Conservation (phyloP, 1,140 invertebrate genomes). For the Bombus polaris region DNA sequence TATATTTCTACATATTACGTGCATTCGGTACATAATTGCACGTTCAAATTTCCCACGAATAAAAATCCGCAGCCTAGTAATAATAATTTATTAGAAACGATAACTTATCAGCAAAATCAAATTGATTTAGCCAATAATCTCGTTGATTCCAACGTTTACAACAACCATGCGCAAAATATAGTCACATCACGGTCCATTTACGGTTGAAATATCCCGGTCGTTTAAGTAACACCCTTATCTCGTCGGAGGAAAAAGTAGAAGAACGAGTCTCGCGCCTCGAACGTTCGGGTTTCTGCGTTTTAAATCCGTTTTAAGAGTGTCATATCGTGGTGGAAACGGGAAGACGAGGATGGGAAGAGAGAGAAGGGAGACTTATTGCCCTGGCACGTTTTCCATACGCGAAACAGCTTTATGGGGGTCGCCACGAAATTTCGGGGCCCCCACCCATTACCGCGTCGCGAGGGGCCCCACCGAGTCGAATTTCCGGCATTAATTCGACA, state of each 20-base stretch:
- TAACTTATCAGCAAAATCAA: neutral
- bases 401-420: slow-evolving; percentile 66
- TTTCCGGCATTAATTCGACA: slow-evolving; percentile 79
- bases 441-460: slow-evolving; percentile 55
- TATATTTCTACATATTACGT: too few relatives aligned
- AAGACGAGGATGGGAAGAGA: neutral
- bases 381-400: slow-evolving; percentile 68
- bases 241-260: slow-evolving; percentile 22
- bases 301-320: slow-evolving; percentile 39
- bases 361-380: slow-evolving; percentile 49
- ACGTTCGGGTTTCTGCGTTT: slow-evolving; percentile 57
- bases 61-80: neutral
- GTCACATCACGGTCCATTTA: neutral
- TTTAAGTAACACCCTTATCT: slow-evolving; percentile 18
- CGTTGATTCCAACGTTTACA: neutral
- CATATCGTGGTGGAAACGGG: slow-evolving; percentile 26
- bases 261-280: slow-evolving; percentile 22
- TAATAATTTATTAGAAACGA: neutral
- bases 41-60: too few relatives aligned
- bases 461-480: slow-evolving; percentile 72
- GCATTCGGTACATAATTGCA: too few relatives aligned
- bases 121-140: neutral
- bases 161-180: neutral
- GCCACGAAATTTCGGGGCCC: slow-evolving; percentile 60
- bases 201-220: neutral